Evolutionary conservation across 2,797 vertebrate species (phyloP), one percentile per base, ranked within the genome.

Genomic region (Cossypha caffra): DNA sequence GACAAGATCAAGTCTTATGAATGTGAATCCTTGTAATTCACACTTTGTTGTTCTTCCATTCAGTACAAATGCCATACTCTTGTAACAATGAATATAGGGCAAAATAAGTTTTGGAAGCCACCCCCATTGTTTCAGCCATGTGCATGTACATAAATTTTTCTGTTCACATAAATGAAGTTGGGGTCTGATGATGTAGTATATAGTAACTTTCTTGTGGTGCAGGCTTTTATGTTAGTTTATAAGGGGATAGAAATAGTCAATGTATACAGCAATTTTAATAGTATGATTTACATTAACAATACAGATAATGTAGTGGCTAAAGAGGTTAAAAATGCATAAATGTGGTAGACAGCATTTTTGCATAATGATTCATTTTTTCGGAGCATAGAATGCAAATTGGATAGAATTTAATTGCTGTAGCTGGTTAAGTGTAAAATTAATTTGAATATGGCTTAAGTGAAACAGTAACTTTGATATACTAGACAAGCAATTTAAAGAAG

Each of bases 361-460:
- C 8, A 11, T 84, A 40, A 84, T 72, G 15, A 28, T 88, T 93
- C 82, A 12, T 90, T 10, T n/a, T 84, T 72, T 29, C 2, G 1
- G 23, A 21, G 12, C 55, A 31, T 37, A 54, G 57, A 82, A 73
- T 69, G 48, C 18, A 90, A 86, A 90, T 84, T 68, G 23, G 35
- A 26, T 54, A 59, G 55, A 75, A 79, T 76, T 93, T 79, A 88
- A 73, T 82, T 69, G 17, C 48, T 82, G 16, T 85, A 71, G 24
- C 50, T 93, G 33, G 29, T 90, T 81, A 92, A 87, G 57, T 83
- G n/a, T 89, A 51, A 82, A 81, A 90, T 75, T 84, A n/a, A 62
- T 89, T 86, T 86, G 86, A 37, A 33, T 73, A 10, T 59, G 43
- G 16, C 43, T 78, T 62, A 81, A 81, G 23, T 73, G 86, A 64